Evolutionary conservation across 2,797 vertebrate genomes (phyloP), one percentile per base, ranked within the genome.

Genomic region (Malurus splendens): DNA sequence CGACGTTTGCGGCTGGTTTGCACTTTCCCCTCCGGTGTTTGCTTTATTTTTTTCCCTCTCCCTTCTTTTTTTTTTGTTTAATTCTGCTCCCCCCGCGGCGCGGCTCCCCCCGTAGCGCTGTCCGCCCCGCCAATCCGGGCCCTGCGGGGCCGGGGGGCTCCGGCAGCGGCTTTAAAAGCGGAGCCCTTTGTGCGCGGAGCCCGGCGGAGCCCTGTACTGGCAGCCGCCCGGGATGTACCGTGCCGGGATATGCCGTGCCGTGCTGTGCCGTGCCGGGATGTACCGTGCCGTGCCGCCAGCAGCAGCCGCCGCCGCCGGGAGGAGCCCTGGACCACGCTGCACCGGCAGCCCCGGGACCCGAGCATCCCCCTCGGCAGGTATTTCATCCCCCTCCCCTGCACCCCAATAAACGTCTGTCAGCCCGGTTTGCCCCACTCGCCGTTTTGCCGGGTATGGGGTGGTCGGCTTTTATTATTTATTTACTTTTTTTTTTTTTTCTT

Each of bases 71-170:
- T 13, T 10, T 55, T 41, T 39, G 15, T 61, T 70, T 25, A 14
- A 14, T 64, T 55, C 19, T 44, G 14, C 38, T 12, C 13, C 14
- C 15, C 13, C 1, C 17, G 23, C 36, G 9, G 19, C 23, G 50
- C 7, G 85, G 50, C 23, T 32, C 38, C 70, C 19, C 51, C 65
- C n/a, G 50, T 78, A 32, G 87, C 28, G 59, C 90, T 82, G 87
- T 79, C 86, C 44, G 77, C 74, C 73, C 82, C 47, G 68, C 92
- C 94, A 93, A 91, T 92, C 92, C 86, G 89, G 57, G 83, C 83
- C 25, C 73, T 62, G 77, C 62, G 70, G 83, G 81, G 70, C 33
- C 48, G 84, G 90, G 89, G 90, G 78, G 75, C 57, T 67, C 45
- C 66, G 71, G 51, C 79, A 59, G 74, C 42, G 72, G 18, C 89